Evolutionary conservation across 1,140 invertebrate species (phyloP), one percentile per base, ranked within the genome.

Genomic region (Drosophila miranda): DNA sequence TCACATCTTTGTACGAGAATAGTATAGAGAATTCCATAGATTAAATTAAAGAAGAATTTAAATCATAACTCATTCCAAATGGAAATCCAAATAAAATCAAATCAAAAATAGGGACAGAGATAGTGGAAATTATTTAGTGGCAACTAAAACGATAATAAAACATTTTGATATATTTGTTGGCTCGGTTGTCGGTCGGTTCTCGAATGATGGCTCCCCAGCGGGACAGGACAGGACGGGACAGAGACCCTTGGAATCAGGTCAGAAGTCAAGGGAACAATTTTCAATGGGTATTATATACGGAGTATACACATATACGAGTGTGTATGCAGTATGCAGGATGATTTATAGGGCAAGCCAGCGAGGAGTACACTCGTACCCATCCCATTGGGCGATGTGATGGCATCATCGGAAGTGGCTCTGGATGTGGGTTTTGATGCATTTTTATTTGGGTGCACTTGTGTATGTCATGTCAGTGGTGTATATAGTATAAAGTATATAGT

Each of bases 241-340:
- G 4, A 26, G 63, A 67, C 52, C 52, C 23, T 57, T 23, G 34
- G 41, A 45, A 45, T 45, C 21, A 9, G 63, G 66, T 58, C 52
- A 57, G 43, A 54, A 66, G 64, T 68, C 62, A 14, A 45, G 43
- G 43, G 43, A 66, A 66, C 23, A 53, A 57, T 42, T 26, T 68
- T 56, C 26, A 57, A 49, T 28, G 51, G 42, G 43, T 28, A 38
- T 5, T 38, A 38, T 48, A 49, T 70, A 30, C 66, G 48, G 53
- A 11, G 38, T 23, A 58, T 59, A 60, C 21, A 42, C 28, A 56
- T 46, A 16, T 50, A 51, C 62, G 63, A 62, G 19, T 50, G 14
- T 68, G 46, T 21, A 54, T 21, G 11, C 34, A 38, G 34, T 58
- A 58, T 28, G 14, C 49, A 48, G 6, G 11, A 56, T 63, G 60